These are phyloP conservation scores for Agriopis leucophaearia DNA, from an alignment of 2,888 invertebrate genomes.

Conservation along the genomic window DNA sequence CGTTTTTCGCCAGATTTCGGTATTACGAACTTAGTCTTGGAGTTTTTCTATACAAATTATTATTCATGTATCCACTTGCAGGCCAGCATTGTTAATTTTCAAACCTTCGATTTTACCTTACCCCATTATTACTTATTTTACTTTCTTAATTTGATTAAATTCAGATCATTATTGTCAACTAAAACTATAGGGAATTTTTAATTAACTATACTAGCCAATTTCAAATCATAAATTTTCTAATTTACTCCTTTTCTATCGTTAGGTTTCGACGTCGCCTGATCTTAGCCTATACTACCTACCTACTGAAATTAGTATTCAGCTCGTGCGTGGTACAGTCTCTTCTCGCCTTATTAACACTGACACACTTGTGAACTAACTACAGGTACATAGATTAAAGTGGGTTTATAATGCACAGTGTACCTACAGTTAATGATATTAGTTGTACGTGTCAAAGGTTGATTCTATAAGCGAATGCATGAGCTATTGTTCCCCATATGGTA, in stretches of 20 bases:
- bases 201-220: too few relatives aligned
- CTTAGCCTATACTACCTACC: conserved; percentile 13
- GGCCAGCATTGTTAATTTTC: too few relatives aligned
- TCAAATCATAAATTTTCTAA: too few relatives aligned
- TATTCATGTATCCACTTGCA: too few relatives aligned
- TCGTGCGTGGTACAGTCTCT: conserved; percentile 34
- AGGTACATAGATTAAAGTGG: conserved; percentile 7
- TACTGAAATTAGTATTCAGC: conserved; percentile 34
- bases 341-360: conserved; percentile 43
- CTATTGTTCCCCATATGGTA: neutral
- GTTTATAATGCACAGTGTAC: conserved; percentile 4
- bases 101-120: too few relatives aligned
- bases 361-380: conserved; percentile 33
- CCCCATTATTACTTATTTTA: too few relatives aligned
- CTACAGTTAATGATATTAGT: neutral
- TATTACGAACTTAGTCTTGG: too few relatives aligned
- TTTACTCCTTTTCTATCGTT: neutral
- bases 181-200: too few relatives aligned
- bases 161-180: too few relatives aligned
- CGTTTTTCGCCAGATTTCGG: too few relatives aligned
- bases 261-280: neutral
- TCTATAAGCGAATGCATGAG: neutral
- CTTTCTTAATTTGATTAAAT: too few relatives aligned
- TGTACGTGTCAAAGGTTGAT: conserved; percentile 6
- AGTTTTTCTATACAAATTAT: too few relatives aligned